Base-by-base conservation (phyloP, 2,797 vertebrate species). In the Orestias chungarensis region DNA sequence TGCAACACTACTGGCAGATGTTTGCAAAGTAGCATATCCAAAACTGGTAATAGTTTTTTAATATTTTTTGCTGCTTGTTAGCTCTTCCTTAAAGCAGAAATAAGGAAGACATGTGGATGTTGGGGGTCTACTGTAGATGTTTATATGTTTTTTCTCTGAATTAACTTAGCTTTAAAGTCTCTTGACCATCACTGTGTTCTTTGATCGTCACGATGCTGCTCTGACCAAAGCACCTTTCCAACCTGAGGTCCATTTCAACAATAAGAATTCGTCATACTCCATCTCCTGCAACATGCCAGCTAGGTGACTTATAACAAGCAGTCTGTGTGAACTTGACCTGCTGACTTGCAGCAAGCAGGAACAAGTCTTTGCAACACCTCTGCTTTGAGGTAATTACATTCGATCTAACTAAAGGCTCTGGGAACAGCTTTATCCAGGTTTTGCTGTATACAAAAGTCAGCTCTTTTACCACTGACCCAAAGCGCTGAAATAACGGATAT, bases 371-470 rank as follows among this genome's bases (percentile, higher is more conserved):
- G 76, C 80, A 52, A 27, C 52, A 29, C 9, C 12, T 25, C 12
- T 23, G 70, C 78, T 86, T 75, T 79, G 23, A 62, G 23, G 62
- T 43, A 68, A 82, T 81, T 66, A 75, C 52, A 62, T 74, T 29
- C 82, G 76, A 83, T 76, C 77, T 79, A 5, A 29, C 38, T 31
- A 42, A 69, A 35, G 42, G 68, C 68, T 78, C 74, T 44, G 2
- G 38, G 66, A 49, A 47, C 66, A 18, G 55, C 40, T 70, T 49
- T 78, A 75, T 66, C 71, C 74, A 40, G 75, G 71, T 54, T 82
- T 74, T 71, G 69, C 75, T 59, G n/a, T 40, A 70, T 35, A n/a
- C 55, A 52, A 62, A 3, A 15, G 40, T 47, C 68, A 71, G 67
- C 68, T 69, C 18, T 55, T 17, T 54, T 43, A 40, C 43, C 66